phyloP scores from a whole-genome alignment of 2,113 vertebrate genomes.

The Pollachius pollachius region DNA sequence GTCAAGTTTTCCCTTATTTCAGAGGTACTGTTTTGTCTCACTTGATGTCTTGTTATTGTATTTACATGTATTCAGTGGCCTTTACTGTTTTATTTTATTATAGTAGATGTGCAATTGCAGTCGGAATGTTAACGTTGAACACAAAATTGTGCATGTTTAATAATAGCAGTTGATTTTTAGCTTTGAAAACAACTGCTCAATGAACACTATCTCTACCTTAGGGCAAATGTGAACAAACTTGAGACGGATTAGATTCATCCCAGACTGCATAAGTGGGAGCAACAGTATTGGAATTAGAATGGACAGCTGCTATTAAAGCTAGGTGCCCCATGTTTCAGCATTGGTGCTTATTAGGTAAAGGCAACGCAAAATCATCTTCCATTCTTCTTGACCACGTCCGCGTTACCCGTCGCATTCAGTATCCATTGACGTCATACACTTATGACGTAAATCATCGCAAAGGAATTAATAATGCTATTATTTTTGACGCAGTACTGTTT shows the following conservation, averaged over 20 bases:
- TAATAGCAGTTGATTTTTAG: conserved; percentile 56
- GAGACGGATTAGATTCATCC: conserved; percentile 30
- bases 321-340: conserved; percentile 3
- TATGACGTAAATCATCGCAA: conserved; percentile 34
- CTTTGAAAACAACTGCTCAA: neutral
- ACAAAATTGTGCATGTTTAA: conserved; percentile 59
- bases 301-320: conserved; percentile 36
- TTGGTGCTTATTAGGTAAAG: conserved; percentile 1
- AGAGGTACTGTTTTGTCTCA: conserved; percentile 56
- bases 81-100: conserved; percentile 56
- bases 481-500: conserved; percentile 27
- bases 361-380: conserved; percentile 19
- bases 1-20: conserved; percentile 35
- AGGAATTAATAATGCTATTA: conserved; percentile 47
- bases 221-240: conserved; percentile 59
- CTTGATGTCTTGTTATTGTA: conserved; percentile 66
- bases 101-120: conserved; percentile 64
- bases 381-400: conserved; percentile 46
- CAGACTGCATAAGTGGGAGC: conserved; percentile 28
- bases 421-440: conserved; percentile 42
- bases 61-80: conserved; percentile 71
- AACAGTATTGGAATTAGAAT: conserved; percentile 41
- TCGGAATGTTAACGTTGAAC: conserved; percentile 61
- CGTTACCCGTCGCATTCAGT: conserved; percentile 27
- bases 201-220: conserved; percentile 57